phyloP scores from a whole-genome alignment of 1,140 invertebrate species.

The Danaus melanippus region DNA sequence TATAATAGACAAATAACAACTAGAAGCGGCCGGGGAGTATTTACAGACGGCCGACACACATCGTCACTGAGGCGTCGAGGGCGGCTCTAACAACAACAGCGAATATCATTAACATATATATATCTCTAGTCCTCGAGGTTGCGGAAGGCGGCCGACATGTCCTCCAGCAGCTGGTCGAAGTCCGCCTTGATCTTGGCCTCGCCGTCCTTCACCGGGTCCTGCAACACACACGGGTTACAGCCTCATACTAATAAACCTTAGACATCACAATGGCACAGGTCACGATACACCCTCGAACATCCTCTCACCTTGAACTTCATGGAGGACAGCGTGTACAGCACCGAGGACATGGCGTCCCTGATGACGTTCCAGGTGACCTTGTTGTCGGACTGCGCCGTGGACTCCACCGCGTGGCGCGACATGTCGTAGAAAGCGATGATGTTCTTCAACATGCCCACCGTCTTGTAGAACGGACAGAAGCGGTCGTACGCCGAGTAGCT shows the following conservation, averaged over 20 bases:
- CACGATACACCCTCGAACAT: too few relatives aligned
- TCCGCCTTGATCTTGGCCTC: slow-evolving; percentile 97
- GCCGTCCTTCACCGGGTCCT: slow-evolving; percentile 98
- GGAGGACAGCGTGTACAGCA: slow-evolving; percentile 97
- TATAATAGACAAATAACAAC: slow-evolving; percentile 50
- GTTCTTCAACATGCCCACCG: slow-evolving; percentile 98
- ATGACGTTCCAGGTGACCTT: slow-evolving; percentile 99
- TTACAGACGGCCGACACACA: too few relatives aligned
- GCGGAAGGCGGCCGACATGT: slow-evolving; percentile 97
- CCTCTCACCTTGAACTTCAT: slow-evolving; percentile 98
- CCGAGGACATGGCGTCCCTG: slow-evolving; percentile 95
- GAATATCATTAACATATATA: too few relatives aligned
- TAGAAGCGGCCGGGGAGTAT: slow-evolving; percentile 7
- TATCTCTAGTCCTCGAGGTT: slow-evolving; percentile 94
- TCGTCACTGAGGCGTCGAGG: too few relatives aligned
- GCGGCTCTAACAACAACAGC: too few relatives aligned
- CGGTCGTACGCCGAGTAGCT: slow-evolving; percentile 97
- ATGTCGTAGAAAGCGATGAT: slow-evolving; percentile 99
- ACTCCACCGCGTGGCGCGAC: slow-evolving; percentile 97
- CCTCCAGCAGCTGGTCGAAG: slow-evolving; percentile 95
- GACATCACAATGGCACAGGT: too few relatives aligned
- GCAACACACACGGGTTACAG: slow-evolving; percentile 8
- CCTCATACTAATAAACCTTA: too few relatives aligned
- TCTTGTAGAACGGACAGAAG: slow-evolving; percentile 99
- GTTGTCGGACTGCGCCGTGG: slow-evolving; percentile 98